Percentiles rank a stretch among this genome's conserved stretches.
Evolutionary conservation across 1,140 invertebrate genomes (phyloP).

Genomic region (Aphaenogaster ashmeadi): DNA sequence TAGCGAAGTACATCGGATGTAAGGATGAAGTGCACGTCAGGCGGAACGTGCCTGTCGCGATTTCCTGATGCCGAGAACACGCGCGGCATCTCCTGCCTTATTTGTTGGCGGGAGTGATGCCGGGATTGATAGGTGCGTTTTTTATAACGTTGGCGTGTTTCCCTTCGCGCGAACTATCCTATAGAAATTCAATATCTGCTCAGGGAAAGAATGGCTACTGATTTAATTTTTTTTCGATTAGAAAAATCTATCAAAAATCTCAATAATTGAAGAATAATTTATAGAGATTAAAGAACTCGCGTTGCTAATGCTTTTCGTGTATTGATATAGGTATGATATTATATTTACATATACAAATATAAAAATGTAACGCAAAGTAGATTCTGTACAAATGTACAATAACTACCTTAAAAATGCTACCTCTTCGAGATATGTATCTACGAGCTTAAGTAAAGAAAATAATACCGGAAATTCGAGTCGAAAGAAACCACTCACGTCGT

Average conservation of each 20-base stretch:
- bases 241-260: neutral
- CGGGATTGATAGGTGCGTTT: slow-evolving; percentile 50
- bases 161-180: slow-evolving; percentile 8
- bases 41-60: slow-evolving; percentile 66
- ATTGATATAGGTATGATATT: neutral
- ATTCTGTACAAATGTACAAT: neutral
- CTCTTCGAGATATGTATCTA: slow-evolving; percentile 34
- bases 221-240: neutral
- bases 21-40: slow-evolving; percentile 69
- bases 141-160: neutral
- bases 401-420: neutral
- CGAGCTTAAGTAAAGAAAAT: slow-evolving; percentile 51
- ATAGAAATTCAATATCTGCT: slow-evolving; percentile 53
- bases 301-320: neutral
- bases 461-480: slow-evolving; percentile 57
- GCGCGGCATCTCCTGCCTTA: slow-evolving; percentile 69
- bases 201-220: neutral
- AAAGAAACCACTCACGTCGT: slow-evolving; percentile 56
- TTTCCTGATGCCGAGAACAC: slow-evolving; percentile 62
- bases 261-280: neutral
- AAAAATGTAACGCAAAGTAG: neutral
- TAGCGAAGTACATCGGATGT: slow-evolving; percentile 55
- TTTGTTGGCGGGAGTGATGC: slow-evolving; percentile 68
- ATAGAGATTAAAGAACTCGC: neutral
- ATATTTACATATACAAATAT: neutral